Percentiles rank a stretch among this genome's conserved stretches.
phyloP scores from a whole-genome alignment of 2,797 vertebrate species.

The Adrianichthys oophorus region DNA sequence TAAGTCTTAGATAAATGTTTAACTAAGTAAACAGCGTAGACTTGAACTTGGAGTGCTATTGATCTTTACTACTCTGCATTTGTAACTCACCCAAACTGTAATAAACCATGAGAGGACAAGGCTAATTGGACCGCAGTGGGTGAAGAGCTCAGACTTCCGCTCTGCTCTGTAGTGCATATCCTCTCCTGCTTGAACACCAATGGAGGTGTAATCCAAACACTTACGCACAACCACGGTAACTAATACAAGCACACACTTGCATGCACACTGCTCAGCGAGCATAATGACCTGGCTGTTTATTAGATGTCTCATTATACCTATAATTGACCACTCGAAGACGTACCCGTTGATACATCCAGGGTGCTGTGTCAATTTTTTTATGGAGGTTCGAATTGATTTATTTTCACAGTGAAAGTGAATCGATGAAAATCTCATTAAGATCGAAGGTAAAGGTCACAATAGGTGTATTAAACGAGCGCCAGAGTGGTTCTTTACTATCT shows the following conservation, averaged over 20 bases:
- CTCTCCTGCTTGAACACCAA: constrained; percentile 8
- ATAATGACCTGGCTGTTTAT: constrained; percentile 37
- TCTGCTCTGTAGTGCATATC: constrained; percentile 3
- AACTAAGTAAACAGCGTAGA: constrained; percentile 24
- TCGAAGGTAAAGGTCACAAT: constrained; percentile 63
- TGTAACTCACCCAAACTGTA: constrained; percentile 24
- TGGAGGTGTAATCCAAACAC: constrained; percentile 2
- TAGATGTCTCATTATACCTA: constrained; percentile 59
- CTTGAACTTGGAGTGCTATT: constrained; percentile 27
- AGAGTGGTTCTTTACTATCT: constrained; percentile 39
- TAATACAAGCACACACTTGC: constrained; percentile 7
- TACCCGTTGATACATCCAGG: constrained; percentile 43
- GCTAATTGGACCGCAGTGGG: constrained; percentile 50
- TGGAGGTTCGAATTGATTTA: constrained; percentile 66
- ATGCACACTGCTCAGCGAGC: constrained; percentile 1
- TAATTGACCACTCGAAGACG: constrained; percentile 45
- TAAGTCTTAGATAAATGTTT: constrained; percentile 8
- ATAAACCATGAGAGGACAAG: constrained; percentile 46
- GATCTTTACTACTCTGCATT: constrained; percentile 35
- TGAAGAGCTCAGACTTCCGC: constrained; percentile 36
- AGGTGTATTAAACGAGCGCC: constrained; percentile 39
- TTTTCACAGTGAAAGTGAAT: constrained; percentile 61
- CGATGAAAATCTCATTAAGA: constrained; percentile 70
- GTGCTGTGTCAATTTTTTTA: constrained; percentile 66
- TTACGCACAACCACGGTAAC: constrained; percentile 8